Conservation (phyloP, 2,797 vertebrate genomes). For the Mycteria americana region DNA sequence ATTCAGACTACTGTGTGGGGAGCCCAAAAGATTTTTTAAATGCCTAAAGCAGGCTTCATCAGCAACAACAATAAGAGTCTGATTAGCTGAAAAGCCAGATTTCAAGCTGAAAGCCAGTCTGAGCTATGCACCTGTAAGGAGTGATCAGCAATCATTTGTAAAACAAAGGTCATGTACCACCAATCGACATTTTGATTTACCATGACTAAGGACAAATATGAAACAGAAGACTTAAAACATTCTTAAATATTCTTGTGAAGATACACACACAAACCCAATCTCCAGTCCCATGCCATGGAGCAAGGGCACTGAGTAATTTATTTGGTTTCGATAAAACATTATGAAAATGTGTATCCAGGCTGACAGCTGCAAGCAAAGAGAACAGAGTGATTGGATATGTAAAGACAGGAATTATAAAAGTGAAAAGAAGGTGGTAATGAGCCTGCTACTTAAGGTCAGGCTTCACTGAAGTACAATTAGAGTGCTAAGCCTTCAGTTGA, state of each 20-base stretch:
- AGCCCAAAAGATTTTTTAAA: neutral
- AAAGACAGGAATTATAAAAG: neutral
- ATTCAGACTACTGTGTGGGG: neutral
- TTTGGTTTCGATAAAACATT: neutral
- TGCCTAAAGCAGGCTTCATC: neutral
- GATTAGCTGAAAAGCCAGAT: neutral
- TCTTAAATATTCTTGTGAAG: neutral
- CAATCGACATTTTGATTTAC: neutral
- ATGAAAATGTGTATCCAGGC: neutral
- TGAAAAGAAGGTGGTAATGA: slow-evolving; percentile 14
- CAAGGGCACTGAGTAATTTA: neutral
- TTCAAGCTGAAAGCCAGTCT: neutral
- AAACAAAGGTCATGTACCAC: neutral
- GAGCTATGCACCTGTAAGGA: neutral
- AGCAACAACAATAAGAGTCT: neutral
- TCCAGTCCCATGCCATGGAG: neutral
- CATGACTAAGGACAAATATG: neutral
- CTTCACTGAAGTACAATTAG: neutral
- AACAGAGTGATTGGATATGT: neutral
- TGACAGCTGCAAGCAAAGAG: neutral
- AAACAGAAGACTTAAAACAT: neutral
- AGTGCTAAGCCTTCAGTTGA: neutral
- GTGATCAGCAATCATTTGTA: neutral
- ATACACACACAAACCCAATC: neutral
- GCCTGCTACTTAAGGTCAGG: neutral